These are phyloP conservation scores for Gobionotothen gibberifrons DNA, from an alignment of 2,797 vertebrate species.

Conservation along the genomic window DNA sequence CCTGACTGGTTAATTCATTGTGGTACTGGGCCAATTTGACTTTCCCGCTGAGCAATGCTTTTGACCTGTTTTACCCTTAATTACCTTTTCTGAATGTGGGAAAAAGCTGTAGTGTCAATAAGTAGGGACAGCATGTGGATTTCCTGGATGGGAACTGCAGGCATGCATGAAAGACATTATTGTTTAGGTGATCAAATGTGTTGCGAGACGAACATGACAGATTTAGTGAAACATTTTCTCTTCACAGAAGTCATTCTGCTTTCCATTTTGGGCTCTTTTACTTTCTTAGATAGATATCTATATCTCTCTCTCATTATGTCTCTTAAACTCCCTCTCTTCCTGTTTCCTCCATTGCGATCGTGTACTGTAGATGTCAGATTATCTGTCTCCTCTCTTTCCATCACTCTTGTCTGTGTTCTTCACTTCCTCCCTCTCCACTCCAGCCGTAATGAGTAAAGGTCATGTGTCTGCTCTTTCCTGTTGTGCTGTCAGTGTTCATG, in stretches of 20 bases:
- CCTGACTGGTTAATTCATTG: conserved; percentile 26
- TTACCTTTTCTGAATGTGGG: conserved; percentile 19
- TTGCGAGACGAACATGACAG: neutral
- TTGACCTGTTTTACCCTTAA: conserved; percentile 52
- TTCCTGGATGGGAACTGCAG: conserved; percentile 5
- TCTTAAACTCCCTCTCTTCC: neutral
- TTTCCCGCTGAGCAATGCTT: conserved; percentile 10
- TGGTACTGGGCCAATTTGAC: conserved; percentile 34
- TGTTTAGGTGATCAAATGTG: conserved; percentile 5
- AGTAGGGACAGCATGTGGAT: conserved; percentile 5
- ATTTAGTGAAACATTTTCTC: neutral
- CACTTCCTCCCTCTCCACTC: conserved; percentile 19
- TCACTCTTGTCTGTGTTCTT: conserved; percentile 31
- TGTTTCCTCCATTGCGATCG: conserved; percentile 17
- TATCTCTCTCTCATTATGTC: neutral
- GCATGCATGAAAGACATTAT: conserved; percentile 1
- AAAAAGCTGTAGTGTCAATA: conserved; percentile 19
- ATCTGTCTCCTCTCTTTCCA: conserved; percentile 13
- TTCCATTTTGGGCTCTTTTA: neutral
- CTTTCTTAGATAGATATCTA: conserved; percentile 6
- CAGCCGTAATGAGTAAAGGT: conserved; percentile 68
- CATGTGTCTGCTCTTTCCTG: conserved; percentile 55
- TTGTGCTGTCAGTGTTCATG: conserved; percentile 64
- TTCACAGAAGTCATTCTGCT: conserved; percentile 5
- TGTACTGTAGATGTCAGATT: conserved; percentile 23